Conservation (phyloP, 2,888 invertebrate genomes). For the Listrodromus nycthemerus region DNA sequence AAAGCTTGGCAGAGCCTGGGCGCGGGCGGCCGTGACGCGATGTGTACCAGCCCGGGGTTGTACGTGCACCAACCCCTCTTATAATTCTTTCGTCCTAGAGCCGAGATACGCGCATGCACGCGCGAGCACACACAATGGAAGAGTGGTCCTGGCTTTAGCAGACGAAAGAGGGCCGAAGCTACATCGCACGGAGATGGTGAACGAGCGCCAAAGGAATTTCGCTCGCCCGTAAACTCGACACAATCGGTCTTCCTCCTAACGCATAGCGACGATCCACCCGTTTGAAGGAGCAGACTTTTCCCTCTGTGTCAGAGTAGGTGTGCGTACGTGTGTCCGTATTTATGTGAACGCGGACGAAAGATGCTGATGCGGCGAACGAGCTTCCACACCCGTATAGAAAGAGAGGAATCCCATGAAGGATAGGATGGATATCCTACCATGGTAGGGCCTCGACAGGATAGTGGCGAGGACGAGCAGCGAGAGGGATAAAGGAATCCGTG, state of each 20-base stretch:
- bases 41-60: background rate
- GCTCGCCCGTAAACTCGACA: constrained; percentile 79
- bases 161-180: constrained; percentile 32
- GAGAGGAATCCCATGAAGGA: constrained; percentile 41
- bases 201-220: constrained; percentile 71
- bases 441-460: background rate
- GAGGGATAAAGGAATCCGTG: constrained; percentile 56
- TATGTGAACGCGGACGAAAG: background rate
- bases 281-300: constrained; percentile 38
- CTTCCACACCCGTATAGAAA: constrained; percentile 1
- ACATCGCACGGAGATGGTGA: constrained; percentile 24
- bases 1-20: background rate
- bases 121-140: constrained; percentile 21
- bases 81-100: constrained; percentile 51
- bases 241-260: constrained; percentile 73
- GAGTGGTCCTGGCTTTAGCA: constrained; percentile 29
- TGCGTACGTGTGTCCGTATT: background rate
- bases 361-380: constrained; percentile 10
- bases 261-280: constrained; percentile 61
- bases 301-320: background rate
- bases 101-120: constrained; percentile 16
- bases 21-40: background rate
- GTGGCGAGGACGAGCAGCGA: constrained; percentile 31
- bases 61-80: constrained; percentile 31
- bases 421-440: constrained; percentile 1